phyloP scores from a whole-genome alignment of 2,888 invertebrate species.

The Cistogaster globosa region DNA sequence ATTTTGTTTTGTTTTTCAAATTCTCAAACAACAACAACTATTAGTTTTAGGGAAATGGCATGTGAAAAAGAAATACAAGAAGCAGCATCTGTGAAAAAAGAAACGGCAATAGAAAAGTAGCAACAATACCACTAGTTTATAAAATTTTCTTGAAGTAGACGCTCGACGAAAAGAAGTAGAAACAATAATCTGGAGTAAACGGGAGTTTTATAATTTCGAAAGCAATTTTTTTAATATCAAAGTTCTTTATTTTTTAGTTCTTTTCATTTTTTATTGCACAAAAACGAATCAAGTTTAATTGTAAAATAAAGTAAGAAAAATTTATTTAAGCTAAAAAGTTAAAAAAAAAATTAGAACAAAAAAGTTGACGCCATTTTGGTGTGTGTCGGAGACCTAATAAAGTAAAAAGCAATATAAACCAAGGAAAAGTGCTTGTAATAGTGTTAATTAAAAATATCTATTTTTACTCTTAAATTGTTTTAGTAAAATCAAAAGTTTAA shows the following conservation, averaged over 20 bases:
- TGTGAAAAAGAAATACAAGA: not conserved
- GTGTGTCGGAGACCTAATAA: conserved; percentile 61
- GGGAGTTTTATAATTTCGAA: conserved; percentile 62
- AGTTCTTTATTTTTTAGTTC: conserved; percentile 68
- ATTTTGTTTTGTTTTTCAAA: conserved; percentile 58
- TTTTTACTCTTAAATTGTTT: conserved; percentile 71
- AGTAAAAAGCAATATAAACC: conserved; percentile 45
- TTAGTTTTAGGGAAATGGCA: not conserved
- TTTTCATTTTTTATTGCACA: conserved; percentile 61
- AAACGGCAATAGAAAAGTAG: conserved; percentile 28
- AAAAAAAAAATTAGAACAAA: conserved; percentile 61
- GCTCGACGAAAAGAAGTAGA: conserved; percentile 29
- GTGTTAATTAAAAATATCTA: conserved; percentile 60
- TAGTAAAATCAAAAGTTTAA: conserved; percentile 42
- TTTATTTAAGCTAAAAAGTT: not conserved
- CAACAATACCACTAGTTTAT: conserved; percentile 46
- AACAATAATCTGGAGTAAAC: conserved; percentile 31
- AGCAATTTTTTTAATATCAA: conserved; percentile 57
- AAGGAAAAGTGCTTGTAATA: conserved; percentile 51
- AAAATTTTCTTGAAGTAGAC: conserved; percentile 67
- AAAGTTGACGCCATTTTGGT: conserved; percentile 74
- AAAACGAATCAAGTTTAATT: conserved; percentile 38
- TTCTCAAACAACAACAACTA: conserved; percentile 39
- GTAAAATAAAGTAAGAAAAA: conserved; percentile 49
- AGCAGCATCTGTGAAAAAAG: conserved; percentile 10